phyloP scores from a whole-genome alignment of 53 echinoderm and acorn worm genomes.

The Antedon mediterranea region DNA sequence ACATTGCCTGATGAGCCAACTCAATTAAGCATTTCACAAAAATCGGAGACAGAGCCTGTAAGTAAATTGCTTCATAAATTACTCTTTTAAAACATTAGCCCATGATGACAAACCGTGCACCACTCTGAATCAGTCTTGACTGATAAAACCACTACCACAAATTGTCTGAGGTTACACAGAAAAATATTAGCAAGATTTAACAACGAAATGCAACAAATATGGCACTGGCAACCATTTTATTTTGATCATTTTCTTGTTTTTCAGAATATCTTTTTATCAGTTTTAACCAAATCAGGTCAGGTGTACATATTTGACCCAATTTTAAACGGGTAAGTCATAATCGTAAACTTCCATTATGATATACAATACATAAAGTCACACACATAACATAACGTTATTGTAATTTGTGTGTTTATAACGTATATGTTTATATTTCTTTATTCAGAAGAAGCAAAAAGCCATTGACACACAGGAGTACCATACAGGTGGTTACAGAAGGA shows the following conservation, averaged over 20 bases:
- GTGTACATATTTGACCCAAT: conserved; percentile 70
- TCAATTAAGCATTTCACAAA: conserved; percentile 37
- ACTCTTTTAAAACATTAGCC: not conserved
- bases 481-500: conserved; percentile 63
- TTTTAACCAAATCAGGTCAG: conserved; percentile 59
- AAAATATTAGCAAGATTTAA: too few relatives aligned
- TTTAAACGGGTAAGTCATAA: conserved; percentile 59
- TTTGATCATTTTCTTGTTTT: conserved; percentile 2
- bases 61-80: not conserved
- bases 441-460: conserved; percentile 67
- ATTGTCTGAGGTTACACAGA: not conserved
- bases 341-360: too few relatives aligned
- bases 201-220: too few relatives aligned
- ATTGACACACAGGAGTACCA: conserved; percentile 38
- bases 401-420: too few relatives aligned
- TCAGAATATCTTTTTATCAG: conserved; percentile 32
- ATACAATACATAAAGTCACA: too few relatives aligned
- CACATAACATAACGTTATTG: too few relatives aligned
- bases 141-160: conserved; percentile 2
- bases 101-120: conserved; percentile 59
- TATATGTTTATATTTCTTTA: not conserved
- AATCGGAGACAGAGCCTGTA: conserved; percentile 14
- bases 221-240: not conserved
- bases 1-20: conserved; percentile 58
- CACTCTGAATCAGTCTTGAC: conserved; percentile 24